Evolutionary conservation across 2,888 invertebrate species (phyloP), one percentile per base, ranked within the genome.

Genomic region (Drosophila neotestacea): DNA sequence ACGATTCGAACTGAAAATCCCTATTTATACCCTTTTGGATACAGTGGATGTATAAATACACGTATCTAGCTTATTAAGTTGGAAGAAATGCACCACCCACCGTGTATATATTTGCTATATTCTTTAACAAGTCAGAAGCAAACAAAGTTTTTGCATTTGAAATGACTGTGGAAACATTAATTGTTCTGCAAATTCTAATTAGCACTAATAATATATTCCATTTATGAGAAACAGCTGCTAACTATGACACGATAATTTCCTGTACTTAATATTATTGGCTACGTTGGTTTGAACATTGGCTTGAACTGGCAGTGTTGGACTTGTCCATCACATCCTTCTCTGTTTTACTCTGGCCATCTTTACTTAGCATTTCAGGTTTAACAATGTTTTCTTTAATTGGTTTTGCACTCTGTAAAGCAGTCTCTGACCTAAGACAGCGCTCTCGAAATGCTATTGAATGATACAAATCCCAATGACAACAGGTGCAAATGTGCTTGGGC

Each of bases 361-460:
- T 10, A 9, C 7, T 9, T 36, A 9, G 34, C 10, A 10, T 10
- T 36, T 36, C 34, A 4, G 34, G 3, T 3, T 36, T 10, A 10
- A 2, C 1, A 6, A 27, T 11, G 27, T 5, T 11, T 27, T 2
- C 11, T 22, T 10, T 11, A 44, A 27, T 27, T n/a, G 6, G 27
- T 11, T 22, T 11, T 1, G 11, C 41, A 9, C 7, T 9, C 16
- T 44, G 59, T 28, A 77, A n/a, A 4, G 39, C 41, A 2, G 56
- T n/a, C n/a, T 76, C 47, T 4, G 77, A 61, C 16, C 38, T 64
- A 4, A 76, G 39, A 28, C 75, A 76, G 39, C 77, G 68, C 22
- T 76, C 55, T 5, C 75, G 42, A 47, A 77, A 76, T 3, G 61
- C 34, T 7, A 77, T 61, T 30, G 75, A 55, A 54, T 76, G 48